Evolutionary conservation across 2,113 vertebrate genomes (phyloP).

Genomic region (Butorides virescens): DNA sequence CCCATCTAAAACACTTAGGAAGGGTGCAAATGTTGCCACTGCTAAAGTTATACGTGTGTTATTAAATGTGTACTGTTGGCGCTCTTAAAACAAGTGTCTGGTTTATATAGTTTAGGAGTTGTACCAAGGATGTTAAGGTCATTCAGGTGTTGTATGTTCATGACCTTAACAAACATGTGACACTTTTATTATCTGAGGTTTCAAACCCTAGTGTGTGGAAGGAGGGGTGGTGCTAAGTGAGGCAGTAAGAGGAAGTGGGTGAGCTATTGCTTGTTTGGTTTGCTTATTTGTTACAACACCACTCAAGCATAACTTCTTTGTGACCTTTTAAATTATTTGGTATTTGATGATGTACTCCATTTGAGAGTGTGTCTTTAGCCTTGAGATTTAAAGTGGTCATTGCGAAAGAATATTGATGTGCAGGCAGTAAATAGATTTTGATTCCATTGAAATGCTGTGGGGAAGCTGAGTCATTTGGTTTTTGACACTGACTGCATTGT

Average conservation of each 20-base stretch:
- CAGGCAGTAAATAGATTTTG: conserved; percentile 27
- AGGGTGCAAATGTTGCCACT: background rate
- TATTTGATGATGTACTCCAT: conserved; percentile 29
- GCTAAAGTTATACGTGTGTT: background rate
- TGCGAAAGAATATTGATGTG: conserved; percentile 18
- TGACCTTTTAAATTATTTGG: conserved; percentile 57
- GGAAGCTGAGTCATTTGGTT: background rate
- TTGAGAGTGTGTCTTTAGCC: conserved; percentile 19
- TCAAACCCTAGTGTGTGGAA: background rate
- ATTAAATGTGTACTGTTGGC: background rate
- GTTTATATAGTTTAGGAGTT: background rate
- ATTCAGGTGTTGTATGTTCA: background rate
- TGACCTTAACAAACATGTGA: conserved; percentile 33
- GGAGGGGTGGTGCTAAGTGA: background rate
- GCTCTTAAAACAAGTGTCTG: background rate
- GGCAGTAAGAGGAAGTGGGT: conserved; percentile 1
- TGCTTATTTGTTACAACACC: conserved; percentile 39
- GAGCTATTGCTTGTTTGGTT: conserved; percentile 37
- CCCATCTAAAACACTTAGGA: background rate
- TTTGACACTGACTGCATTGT: background rate
- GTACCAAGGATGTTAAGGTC: background rate
- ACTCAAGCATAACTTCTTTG: conserved; percentile 36
- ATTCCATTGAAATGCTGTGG: background rate
- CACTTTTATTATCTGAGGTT: conserved; percentile 3
- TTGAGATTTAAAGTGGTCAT: background rate